These are phyloP conservation scores for Blera fallax DNA, from an alignment of 2,888 invertebrate species.

Conservation along the genomic window DNA sequence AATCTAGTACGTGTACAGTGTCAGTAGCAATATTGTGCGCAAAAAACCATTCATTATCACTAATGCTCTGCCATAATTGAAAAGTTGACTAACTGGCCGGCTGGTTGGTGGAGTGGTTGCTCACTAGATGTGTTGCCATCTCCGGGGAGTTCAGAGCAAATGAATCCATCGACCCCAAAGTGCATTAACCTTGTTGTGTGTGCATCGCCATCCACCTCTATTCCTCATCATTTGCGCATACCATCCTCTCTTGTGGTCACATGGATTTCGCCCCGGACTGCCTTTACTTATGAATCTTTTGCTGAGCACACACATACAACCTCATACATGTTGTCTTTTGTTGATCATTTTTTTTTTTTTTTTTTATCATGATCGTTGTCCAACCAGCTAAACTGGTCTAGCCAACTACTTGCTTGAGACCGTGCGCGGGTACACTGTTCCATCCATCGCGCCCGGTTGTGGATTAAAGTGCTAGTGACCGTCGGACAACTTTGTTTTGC, in stretches of 20 bases:
- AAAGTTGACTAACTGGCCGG: conserved; percentile 64
- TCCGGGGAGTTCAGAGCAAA: conserved; percentile 48
- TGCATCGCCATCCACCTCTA: conserved; percentile 37
- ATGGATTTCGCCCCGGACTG: conserved; percentile 16
- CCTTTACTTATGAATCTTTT: conserved; percentile 1
- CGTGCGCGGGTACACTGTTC: conserved; percentile 27
- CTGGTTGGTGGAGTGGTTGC: not conserved
- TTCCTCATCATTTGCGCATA: conserved; percentile 40
- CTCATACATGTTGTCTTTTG: conserved; percentile 17
- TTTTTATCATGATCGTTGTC: conserved; percentile 63
- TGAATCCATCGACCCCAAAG: conserved; percentile 69
- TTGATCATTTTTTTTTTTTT: conserved; percentile 42
- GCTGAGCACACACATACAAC: not conserved
- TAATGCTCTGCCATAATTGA: conserved; percentile 62
- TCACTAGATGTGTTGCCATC: conserved; percentile 40
- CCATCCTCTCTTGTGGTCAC: conserved; percentile 33
- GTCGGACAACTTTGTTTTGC: conserved; percentile 57
- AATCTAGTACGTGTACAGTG: conserved; percentile 11
- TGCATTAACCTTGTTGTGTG: conserved; percentile 66
- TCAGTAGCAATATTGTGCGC: conserved; percentile 59
- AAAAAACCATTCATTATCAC: conserved; percentile 64
- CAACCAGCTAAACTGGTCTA: conserved; percentile 72
- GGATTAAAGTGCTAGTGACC: conserved; percentile 59
- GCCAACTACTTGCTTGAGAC: conserved; percentile 41
- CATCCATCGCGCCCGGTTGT: conserved; percentile 21